phyloP scores from a whole-genome alignment of 2,113 vertebrate species.

The Mus pahari region DNA sequence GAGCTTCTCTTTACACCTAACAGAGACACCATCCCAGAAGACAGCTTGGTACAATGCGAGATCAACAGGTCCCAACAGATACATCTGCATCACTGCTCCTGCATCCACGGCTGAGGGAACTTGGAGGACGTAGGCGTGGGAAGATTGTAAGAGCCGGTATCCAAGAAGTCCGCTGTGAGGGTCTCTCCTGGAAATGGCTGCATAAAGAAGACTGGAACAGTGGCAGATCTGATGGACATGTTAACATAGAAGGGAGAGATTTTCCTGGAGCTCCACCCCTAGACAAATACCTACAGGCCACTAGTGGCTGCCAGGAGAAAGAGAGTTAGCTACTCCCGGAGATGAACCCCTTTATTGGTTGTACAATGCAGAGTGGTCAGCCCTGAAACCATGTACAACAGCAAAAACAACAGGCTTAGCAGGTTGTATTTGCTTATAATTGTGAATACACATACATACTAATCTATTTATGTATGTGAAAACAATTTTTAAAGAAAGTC shows the following conservation, averaged over 20 bases:
- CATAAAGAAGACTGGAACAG: not conserved
- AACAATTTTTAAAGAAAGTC: not conserved
- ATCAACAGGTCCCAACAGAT: not conserved
- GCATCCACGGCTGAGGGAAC: not conserved
- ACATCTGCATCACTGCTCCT: not conserved
- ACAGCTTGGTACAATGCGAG: no score
- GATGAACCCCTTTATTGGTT: not conserved
- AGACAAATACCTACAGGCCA: not conserved
- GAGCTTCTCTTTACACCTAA: not conserved
- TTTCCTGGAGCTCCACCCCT: not conserved
- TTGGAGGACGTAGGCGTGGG: not conserved
- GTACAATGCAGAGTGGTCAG: not conserved
- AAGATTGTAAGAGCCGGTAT: not conserved
- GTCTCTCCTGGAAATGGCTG: not conserved
- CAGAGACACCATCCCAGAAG: not conserved
- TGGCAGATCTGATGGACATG: not conserved
- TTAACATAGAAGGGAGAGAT: not conserved
- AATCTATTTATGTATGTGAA: not conserved
- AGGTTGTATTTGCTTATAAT: not conserved
- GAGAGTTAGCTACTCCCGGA: no score
- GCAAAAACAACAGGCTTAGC: not conserved
- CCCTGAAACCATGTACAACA: not conserved
- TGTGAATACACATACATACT: not conserved
- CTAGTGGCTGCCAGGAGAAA: not conserved
- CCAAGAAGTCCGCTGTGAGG: not conserved